Conservation (phyloP, 2,113 vertebrate species). For the Syrmaticus mikado region DNA sequence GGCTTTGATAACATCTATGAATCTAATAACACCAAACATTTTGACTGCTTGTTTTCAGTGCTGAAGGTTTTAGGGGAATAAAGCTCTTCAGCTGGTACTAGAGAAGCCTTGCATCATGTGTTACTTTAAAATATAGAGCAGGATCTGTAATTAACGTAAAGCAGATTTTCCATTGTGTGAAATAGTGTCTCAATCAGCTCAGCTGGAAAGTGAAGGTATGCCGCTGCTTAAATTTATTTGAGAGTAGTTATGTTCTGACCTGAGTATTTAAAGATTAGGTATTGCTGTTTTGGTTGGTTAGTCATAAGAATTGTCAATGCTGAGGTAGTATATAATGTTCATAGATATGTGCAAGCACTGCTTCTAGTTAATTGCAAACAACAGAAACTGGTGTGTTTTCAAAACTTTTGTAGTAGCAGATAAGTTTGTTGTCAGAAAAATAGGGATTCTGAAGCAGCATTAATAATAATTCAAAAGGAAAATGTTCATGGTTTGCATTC, state of each 20-base stretch:
- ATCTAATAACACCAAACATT: neutral
- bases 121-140: no score
- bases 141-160: neutral
- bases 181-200: neutral
- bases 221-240: neutral
- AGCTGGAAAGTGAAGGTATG: neutral
- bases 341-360: neutral
- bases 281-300: rapidly evolving
- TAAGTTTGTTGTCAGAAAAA: neutral
- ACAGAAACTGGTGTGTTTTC: neutral
- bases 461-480: neutral
- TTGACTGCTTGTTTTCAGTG: neutral
- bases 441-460: neutral
- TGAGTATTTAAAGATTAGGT: neutral
- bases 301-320: neutral
- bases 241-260: neutral
- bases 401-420: neutral
- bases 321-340: neutral
- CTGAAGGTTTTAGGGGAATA: neutral
- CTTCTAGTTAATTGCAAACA: neutral
- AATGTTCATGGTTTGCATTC: neutral
- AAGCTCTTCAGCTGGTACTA: neutral
- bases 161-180: neutral
- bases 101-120: neutral
- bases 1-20: neutral